These are phyloP conservation scores for Parauchenoglanis punctatus DNA, from an alignment of 2,797 vertebrate species.

Conservation along the genomic window DNA sequence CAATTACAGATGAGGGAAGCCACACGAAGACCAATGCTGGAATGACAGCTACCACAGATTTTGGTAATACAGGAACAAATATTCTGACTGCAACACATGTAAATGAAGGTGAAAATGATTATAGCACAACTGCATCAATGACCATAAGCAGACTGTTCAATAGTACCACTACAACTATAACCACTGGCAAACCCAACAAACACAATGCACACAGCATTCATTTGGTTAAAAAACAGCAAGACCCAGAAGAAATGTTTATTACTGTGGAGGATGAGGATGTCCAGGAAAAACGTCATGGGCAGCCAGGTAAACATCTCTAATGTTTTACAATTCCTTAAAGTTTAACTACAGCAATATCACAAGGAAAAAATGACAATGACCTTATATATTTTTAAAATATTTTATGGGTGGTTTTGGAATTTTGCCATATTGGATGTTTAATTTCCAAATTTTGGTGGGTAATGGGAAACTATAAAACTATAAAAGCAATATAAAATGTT, in stretches of 20 bases:
- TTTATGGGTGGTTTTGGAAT: not conserved
- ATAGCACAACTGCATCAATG: not conserved
- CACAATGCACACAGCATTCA: slow-evolving; percentile 66
- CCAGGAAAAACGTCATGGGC: slow-evolving; percentile 52
- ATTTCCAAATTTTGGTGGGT: not conserved
- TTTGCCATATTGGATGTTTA: not conserved
- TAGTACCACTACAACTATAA: slow-evolving; percentile 38
- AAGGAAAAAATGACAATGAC: not conserved
- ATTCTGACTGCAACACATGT: not conserved
- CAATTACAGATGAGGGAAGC: slow-evolving; percentile 17
- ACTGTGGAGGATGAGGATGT: slow-evolving; percentile 33
- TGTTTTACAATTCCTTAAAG: not conserved
- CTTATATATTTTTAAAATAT: not conserved
- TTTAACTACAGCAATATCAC: not conserved
- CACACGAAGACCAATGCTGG: not conserved
- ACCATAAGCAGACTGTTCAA: slow-evolving; percentile 18
- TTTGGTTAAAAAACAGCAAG: slow-evolving; percentile 67
- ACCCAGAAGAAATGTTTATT: slow-evolving; percentile 48
- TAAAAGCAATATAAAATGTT: not conserved
- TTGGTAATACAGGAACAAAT: not conserved
- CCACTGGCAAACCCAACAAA: slow-evolving; percentile 54
- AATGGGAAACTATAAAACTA: not conserved
- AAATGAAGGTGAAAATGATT: not conserved
- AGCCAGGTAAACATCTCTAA: slow-evolving; percentile 61
- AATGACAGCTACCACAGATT: slow-evolving; percentile 14